Base-by-base conservation (phyloP, 2,888 invertebrate species). In the Pelosia muscerda region DNA sequence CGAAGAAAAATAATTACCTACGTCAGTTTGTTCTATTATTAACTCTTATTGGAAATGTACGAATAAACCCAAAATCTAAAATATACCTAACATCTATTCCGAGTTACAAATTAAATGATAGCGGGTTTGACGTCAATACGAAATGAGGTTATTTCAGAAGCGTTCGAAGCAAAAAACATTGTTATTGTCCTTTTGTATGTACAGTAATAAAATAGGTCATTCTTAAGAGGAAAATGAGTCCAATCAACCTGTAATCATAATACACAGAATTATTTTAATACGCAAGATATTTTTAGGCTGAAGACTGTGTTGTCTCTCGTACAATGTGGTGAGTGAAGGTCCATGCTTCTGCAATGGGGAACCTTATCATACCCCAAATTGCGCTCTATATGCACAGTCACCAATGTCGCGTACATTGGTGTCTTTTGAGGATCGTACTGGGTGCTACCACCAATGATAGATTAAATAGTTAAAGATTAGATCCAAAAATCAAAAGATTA, bases 41-140 rank as follows among this genome's bases (percentile, higher is more conserved):
- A 31, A 10, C 22, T 9, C n/a, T 34, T 31, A 31, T 13, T 31
- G 34, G 3, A 31, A 13, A 58, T 11, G n/a, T 31, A 58, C 58
- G 15, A 59, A 53, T 34, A 59, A 49, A 49, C 28, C 11, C 3
- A 19, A 19, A 25, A n/a, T 19, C 34, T n/a, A 58, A 53, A 65
- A 59, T 49, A 60, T 22, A 55, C 2, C 11, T 38, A 23, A 11
- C 42, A n/a, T 34, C 28, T 60, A 25, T 60, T 65, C 60, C 26
- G 15, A 38, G 6, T 22, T 34, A 10, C 66, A 53, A 15, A 64
- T 57, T 63, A 68, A 62, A 66, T 59, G 25, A 75, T 62, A 23
- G 38, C 34, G 23, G 61, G 49, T 38, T 34, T 55, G 22, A 31
- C 53, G 66, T 75, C 57, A 66, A 73, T 70, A 66, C 65, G 19